phyloP scores from a whole-genome alignment of 2,888 invertebrate species.

The Dasypogon diadema region DNA sequence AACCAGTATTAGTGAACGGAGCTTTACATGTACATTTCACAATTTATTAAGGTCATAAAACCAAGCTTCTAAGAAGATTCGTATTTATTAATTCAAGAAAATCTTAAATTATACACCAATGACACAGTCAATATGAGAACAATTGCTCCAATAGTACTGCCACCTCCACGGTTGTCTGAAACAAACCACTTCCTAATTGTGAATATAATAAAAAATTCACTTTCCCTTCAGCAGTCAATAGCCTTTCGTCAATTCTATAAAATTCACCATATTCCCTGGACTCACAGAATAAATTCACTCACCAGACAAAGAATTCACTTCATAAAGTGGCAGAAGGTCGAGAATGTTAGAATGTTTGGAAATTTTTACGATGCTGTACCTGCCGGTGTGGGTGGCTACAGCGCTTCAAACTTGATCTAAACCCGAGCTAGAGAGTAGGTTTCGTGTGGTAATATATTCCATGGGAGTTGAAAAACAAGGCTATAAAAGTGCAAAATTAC shows the following conservation, averaged over 20 bases:
- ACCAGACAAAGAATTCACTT: conserved; percentile 32
- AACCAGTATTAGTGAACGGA: too few relatives aligned
- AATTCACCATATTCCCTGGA: conserved; percentile 27
- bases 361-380: conserved; percentile 37
- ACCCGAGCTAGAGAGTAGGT: background rate
- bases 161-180: background rate
- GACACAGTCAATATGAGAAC: too few relatives aligned
- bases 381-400: conserved; percentile 28
- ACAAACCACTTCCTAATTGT: conserved; percentile 36
- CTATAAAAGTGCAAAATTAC: conserved; percentile 59
- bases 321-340: conserved; percentile 40
- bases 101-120: too few relatives aligned
- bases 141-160: background rate
- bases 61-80: too few relatives aligned
- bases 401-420: background rate
- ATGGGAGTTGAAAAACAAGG: conserved; percentile 58
- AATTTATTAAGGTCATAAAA: too few relatives aligned
- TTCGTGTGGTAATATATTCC: conserved; percentile 49
- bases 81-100: too few relatives aligned
- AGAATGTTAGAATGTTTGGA: conserved; percentile 41
- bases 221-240: conserved; percentile 47
- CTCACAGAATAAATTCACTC: conserved; percentile 30
- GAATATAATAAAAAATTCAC: conserved; percentile 47
- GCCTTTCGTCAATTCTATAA: conserved; percentile 42
- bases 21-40: too few relatives aligned